Base-by-base conservation (phyloP, 2,888 invertebrate species). In the Drosophila sordidula region DNA sequence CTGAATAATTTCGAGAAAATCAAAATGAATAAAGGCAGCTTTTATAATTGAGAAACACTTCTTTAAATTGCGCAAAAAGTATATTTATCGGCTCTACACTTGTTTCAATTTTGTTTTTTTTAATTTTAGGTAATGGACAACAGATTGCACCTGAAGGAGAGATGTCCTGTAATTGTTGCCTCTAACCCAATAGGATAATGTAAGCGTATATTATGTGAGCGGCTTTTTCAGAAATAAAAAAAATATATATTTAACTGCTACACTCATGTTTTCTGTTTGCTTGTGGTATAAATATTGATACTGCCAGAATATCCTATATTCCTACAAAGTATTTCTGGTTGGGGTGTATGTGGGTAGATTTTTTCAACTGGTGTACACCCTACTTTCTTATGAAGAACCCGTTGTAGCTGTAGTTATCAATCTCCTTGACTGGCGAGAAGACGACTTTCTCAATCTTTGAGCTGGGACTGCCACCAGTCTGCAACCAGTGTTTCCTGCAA, bases 391-490 rank as follows among this genome's bases (percentile, higher is more conserved):
- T 94, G 36, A 87, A 85, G 76, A 95, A 95, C 41, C 92, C 88
- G 0, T 92, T 80, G 70, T 93, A 94, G 0, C 92, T 91, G 54
- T 91, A 94, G 8, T 93, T 91, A 0, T 90, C 51, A 25, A 96
- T 94, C 69, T 93, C 93, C 75, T 93, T 93, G 73, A 94, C 93
- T 86, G 95, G 95, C 25, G 93, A 93, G 90, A 97, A 97, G 70
- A 95, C 95, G 0, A 94, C 95, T 89, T 94, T 95, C 0, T 95
- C 95, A 78, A 97, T 96, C 72, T 92, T 93, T 18, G 96, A 96
- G 78, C 93, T 93, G 0, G 96, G 96, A 91, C 96, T 97, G 51
- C 97, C 97, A 9, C 93, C 94, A n/a, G 92, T 93, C 81, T 94
- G 93, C 52, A 97, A 68, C 91, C 91, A 92, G 26, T 81, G 32